Evolutionary conservation across 2,888 invertebrate species (phyloP).

Genomic region (Crossocerus cetratus): DNA sequence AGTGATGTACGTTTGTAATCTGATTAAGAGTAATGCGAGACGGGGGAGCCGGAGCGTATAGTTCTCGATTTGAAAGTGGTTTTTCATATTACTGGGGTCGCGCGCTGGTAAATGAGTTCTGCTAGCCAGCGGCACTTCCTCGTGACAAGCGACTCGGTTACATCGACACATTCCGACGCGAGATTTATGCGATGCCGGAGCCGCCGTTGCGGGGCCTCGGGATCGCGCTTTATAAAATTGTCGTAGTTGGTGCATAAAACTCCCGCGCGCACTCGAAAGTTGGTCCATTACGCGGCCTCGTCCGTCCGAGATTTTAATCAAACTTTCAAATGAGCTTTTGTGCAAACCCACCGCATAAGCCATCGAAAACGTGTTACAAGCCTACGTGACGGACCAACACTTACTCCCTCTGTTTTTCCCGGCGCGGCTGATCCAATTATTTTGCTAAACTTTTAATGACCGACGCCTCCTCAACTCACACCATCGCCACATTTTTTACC

Average conservation of each 20-base stretch:
- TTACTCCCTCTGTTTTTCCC: background rate
- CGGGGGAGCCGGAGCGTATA: too few relatives aligned
- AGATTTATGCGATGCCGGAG: conserved; percentile 39
- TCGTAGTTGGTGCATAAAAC: conserved; percentile 45
- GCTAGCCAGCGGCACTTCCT: background rate
- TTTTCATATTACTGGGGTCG: too few relatives aligned
- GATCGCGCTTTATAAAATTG: conserved; percentile 51
- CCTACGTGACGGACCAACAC: conserved; percentile 28
- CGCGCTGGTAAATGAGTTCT: background rate
- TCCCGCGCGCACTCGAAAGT: conserved; percentile 48
- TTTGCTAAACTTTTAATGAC: background rate
- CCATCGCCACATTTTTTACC: too few relatives aligned
- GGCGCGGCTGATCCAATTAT: conserved; percentile 12
- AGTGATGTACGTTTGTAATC: too few relatives aligned
- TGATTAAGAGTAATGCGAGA: too few relatives aligned
- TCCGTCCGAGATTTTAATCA: conserved; percentile 58
- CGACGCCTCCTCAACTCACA: too few relatives aligned
- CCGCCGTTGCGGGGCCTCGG: conserved; percentile 26
- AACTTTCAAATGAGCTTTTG: conserved; percentile 62
- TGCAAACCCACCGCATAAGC: conserved; percentile 50
- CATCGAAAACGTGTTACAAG: conserved; percentile 53
- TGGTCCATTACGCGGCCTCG: conserved; percentile 46
- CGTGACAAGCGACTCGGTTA: background rate
- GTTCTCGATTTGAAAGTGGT: too few relatives aligned
- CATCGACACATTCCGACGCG: conserved; percentile 15